Evolutionary conservation across 1,140 invertebrate genomes (phyloP).

Genomic region (Dinothrombium tinctorium): DNA sequence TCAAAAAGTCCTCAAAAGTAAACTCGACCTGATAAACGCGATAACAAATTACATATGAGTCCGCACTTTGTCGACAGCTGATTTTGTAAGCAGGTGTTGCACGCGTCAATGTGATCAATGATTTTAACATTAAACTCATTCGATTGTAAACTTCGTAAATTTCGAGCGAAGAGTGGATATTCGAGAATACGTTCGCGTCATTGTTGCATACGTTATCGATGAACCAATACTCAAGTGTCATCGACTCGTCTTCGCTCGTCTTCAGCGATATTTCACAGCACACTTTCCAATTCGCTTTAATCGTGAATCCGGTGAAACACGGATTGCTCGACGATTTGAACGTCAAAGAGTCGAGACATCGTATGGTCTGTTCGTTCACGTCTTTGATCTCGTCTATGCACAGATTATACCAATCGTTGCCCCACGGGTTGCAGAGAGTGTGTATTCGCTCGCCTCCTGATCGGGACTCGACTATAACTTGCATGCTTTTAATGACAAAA

Average conservation of each 20-base stretch:
- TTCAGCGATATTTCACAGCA: constrained; percentile 75
- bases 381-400: constrained; percentile 10
- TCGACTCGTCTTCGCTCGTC: constrained; percentile 66
- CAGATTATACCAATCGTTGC: constrained; percentile 12
- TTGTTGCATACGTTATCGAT: constrained; percentile 20
- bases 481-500: constrained; percentile 10
- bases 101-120: constrained; percentile 59
- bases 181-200: neutral
- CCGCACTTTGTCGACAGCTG: constrained; percentile 46
- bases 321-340: neutral
- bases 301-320: neutral
- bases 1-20: neutral
- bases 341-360: constrained; percentile 6
- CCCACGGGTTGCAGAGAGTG: constrained; percentile 8
- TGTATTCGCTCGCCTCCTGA: neutral
- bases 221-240: constrained; percentile 74
- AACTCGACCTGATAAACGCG: constrained; percentile 35
- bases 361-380: constrained; percentile 2
- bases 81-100: constrained; percentile 75
- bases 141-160: constrained; percentile 56
- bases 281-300: constrained; percentile 11
- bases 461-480: constrained; percentile 12
- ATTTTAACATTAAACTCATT: constrained; percentile 71
- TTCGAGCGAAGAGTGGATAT: neutral
- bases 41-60: constrained; percentile 72